Evolutionary conservation across 2,888 invertebrate species (phyloP).

Genomic region (Dexiosoma caninum): DNA sequence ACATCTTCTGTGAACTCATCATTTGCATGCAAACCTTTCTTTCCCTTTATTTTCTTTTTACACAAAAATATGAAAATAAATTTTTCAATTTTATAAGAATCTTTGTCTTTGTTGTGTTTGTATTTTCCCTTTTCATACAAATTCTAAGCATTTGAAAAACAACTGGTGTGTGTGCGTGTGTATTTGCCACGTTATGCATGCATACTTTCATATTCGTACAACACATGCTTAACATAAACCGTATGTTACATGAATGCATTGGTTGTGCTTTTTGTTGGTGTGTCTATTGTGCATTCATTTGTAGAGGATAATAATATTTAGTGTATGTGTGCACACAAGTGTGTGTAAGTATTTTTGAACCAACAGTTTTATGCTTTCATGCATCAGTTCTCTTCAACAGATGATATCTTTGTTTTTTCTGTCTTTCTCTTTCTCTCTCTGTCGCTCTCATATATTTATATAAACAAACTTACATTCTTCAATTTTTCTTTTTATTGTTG

Average conservation of each 20-base stretch:
- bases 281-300: slow-evolving; percentile 24
- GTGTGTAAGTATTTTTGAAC: not conserved
- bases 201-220: slow-evolving; percentile 41
- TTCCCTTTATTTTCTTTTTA: no score
- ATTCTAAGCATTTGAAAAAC: slow-evolving; percentile 6
- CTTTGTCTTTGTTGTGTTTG: no score
- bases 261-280: not conserved
- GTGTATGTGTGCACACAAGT: not conserved
- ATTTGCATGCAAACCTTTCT: no score
- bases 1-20: no score
- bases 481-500: not conserved
- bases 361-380: slow-evolving; percentile 38
- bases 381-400: slow-evolving; percentile 44
- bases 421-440: not conserved
- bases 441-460: not conserved
- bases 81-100: no score
- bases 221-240: slow-evolving; percentile 37
- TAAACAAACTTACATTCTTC: not conserved
- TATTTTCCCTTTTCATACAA: not conserved
- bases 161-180: slow-evolving; percentile 20
- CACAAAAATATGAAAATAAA: no score
- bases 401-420: slow-evolving; percentile 26
- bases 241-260: slow-evolving; percentile 1
- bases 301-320: slow-evolving; percentile 5
- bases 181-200: slow-evolving; percentile 41